A percentile compares a stretch with the other conserved stretches of the same genome.
Evolutionary conservation across 1,140 invertebrate species (phyloP).

Genomic region (Leptestheria dahalacensis): DNA sequence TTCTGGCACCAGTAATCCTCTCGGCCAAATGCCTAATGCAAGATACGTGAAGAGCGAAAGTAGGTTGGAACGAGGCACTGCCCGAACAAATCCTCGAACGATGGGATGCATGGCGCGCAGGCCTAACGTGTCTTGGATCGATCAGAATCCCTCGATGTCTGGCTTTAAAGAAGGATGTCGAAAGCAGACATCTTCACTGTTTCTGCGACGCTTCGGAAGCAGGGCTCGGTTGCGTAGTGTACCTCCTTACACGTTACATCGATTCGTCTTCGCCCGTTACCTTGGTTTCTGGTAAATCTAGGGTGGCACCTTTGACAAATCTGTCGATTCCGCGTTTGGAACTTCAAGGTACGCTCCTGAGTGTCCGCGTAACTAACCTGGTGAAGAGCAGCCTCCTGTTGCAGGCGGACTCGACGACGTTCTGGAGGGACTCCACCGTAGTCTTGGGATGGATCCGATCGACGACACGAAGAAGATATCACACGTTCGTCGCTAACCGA

Average conservation of each 20-base stretch:
- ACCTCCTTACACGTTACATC: slow-evolving; percentile 17
- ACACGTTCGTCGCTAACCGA: slow-evolving; percentile 1
- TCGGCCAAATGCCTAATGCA: too few species aligned
- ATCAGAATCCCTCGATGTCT: slow-evolving; percentile 12
- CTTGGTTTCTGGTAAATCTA: not conserved
- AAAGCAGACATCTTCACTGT: slow-evolving; percentile 19
- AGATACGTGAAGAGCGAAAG: too few species aligned
- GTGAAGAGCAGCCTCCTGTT: not conserved
- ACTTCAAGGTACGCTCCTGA: not conserved
- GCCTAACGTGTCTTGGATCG: not conserved
- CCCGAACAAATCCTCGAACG: too few species aligned
- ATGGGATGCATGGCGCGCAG: too few species aligned
- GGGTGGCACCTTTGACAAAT: not conserved
- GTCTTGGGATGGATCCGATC: not conserved
- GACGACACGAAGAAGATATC: not conserved
- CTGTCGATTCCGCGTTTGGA: not conserved
- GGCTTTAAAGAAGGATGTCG: not conserved
- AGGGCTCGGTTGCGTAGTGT: slow-evolving; percentile 23
- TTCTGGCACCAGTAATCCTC: too few species aligned
- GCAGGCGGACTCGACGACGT: not conserved
- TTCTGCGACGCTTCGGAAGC: slow-evolving; percentile 25
- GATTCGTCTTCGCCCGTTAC: not conserved
- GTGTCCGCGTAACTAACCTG: not conserved
- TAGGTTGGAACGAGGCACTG: too few species aligned
- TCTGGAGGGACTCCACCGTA: not conserved